Base-by-base conservation (phyloP, 2,888 invertebrate species). In the Caenorhabditis sp. region DNA sequence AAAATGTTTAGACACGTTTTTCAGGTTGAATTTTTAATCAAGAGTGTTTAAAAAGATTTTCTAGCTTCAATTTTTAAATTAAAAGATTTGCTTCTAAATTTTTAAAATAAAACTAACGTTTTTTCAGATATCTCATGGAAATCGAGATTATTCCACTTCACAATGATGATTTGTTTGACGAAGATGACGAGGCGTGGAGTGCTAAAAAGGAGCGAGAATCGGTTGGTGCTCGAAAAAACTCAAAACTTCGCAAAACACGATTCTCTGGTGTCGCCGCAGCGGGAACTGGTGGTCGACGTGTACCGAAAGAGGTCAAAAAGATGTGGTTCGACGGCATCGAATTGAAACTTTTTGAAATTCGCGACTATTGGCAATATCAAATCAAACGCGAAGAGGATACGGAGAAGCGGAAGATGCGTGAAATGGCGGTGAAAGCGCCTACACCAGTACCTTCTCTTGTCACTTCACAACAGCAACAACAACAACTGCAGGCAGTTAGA, bases 331-430 rank as follows among this genome's bases (percentile, higher is more conserved):
- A 84, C 52, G 85, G 85, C 26, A 80, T 85, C 17, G 84, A 85
- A 12, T 72, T 87, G 49, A 84, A 84, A 63, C 68, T 85, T 31
- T 83, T 68, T 67, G 86, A 87, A 67, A 85, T 87, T 60, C 69
- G 64, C 59, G 72, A 72, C 58, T 72, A 72, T 56, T 72, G 72
- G 72, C 57, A 62, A 20, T 1, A 61, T 64, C 14, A 38, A 20
- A 26, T 10, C 10, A 20, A 54, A 31, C 1, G n/a, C 50, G 27
- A 21, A 27, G 20, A 56, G 36, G 10, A 17, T n/a, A 17, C 59
- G 58, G 61, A 53, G 57, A 56, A n/a, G 27, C 26, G 26, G 4
- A 31, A 31, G 31, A 31, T 31, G 31, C 31, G 31, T 10, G 31
- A 31, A 31, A 31, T 31, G 4, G 31, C 31, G 31, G 31, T 10